Evolutionary conservation across 2,888 invertebrate species (phyloP).

Genomic region (Sthenelais limicola): DNA sequence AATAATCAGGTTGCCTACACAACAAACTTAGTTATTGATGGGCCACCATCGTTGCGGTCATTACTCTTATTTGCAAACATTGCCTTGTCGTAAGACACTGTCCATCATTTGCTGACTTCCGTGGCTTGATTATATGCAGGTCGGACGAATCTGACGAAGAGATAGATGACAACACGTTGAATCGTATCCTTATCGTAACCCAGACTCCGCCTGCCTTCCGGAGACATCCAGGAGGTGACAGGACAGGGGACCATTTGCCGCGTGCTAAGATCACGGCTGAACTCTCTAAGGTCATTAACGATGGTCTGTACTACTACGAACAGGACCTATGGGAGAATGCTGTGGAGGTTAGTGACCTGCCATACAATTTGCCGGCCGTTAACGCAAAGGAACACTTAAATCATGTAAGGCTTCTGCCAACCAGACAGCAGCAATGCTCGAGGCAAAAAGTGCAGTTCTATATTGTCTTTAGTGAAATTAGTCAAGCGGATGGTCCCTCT

Average conservation of each 20-base stretch:
- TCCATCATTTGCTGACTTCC: too few relatives aligned
- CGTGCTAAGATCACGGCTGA: conserved; percentile 96
- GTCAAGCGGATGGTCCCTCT: too few relatives aligned
- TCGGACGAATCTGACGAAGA: conserved; percentile 82
- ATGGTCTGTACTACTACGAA: conserved; percentile 96
- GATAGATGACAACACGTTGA: conserved; percentile 92
- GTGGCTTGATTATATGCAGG: too few relatives aligned
- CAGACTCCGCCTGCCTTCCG: conserved; percentile 78
- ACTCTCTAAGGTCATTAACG: conserved; percentile 94
- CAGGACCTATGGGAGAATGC: conserved; percentile 88
- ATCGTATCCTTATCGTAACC: conserved; percentile 94
- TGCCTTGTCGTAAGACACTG: too few relatives aligned
- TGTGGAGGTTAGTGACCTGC: conserved; percentile 37
- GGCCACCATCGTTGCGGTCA: too few relatives aligned
- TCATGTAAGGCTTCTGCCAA: conserved; percentile 27
- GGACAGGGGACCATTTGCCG: conserved; percentile 90
- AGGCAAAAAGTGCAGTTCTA: too few relatives aligned
- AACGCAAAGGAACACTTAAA: neutral
- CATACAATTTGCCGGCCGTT: neutral
- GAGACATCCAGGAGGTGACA: conserved; percentile 91
- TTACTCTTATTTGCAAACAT: too few relatives aligned
- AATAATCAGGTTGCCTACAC: conserved; percentile 19
- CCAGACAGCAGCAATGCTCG: too few relatives aligned
- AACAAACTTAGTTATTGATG: neutral
- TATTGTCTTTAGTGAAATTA: too few relatives aligned